Evolutionary conservation across 2,797 vertebrate genomes (phyloP), one percentile per base, ranked within the genome.

Genomic region (Buceros bicornis): DNA sequence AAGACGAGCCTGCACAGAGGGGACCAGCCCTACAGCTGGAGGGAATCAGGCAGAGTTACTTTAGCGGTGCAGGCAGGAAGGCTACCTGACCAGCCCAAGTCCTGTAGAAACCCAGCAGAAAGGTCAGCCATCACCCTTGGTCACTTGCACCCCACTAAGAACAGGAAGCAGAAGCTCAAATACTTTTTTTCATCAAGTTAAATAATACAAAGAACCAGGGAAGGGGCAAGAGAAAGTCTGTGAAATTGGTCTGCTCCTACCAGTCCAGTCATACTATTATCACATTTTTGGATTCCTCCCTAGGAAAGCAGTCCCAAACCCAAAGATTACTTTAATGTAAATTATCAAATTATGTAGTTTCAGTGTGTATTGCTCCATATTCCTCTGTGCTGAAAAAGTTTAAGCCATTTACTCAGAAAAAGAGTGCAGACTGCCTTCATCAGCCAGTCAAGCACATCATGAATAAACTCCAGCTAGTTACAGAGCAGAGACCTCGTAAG

Each of bases 381-480:
- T 95, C 33, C 43, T 58, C 57, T 58, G 53, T 74, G 70, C 67
- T 97, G 28, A 77, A 89, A 80, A 89, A 62, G 66, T 90, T 95
- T 79, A 77, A 93, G 62, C 88, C 64, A 48, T 84, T 91, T 86
- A 65, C 37, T 90, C 57, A 54, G 58, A 61, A 95, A 79, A 74
- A 89, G 65, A 85, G 60, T 5, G 15, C 78, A 54, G 40, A 28
- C 29, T 82, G 92, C 84, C 65, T 87, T 64, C 66, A 77, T 78
- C 29, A 90, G 73, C 56, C 95, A 90, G 93, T 91, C 90, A 93
- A 94, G 89, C 93, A 82, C 77, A 85, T 82, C 88, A 71, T 17
- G 80, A 90, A 95, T 85, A 96, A 96, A 94, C 48, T 94, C 67
- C 83, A 84, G 60, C 73, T 74, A 95, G 83, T 89, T 90, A 88